These are phyloP conservation scores for Macrosteles quadrilineatus DNA, from an alignment of 1,140 invertebrate genomes.

Conservation along the genomic window DNA sequence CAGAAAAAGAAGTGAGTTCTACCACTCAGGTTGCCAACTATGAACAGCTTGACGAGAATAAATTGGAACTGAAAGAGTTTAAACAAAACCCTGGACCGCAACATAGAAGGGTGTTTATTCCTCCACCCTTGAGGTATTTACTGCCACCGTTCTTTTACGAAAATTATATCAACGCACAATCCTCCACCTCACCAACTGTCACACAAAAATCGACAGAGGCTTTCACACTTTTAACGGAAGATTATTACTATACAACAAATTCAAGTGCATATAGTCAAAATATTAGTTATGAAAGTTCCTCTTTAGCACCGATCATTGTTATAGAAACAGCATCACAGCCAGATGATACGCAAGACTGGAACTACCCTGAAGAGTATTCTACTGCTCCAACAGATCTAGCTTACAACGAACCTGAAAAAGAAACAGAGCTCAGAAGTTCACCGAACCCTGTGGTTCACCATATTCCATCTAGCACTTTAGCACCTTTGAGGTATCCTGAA, in stretches of 20 bases:
- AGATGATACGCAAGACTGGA: too few species aligned
- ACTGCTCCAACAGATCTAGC: too few species aligned
- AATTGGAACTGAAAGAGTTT: too few species aligned
- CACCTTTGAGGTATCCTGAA: too few species aligned
- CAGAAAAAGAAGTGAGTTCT: too few species aligned
- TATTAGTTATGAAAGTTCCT: constrained; percentile 8
- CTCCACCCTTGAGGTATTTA: constrained; percentile 29
- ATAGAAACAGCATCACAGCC: constrained; percentile 3
- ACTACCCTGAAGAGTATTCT: too few species aligned
- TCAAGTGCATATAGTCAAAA: background rate
- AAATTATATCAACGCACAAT: constrained; percentile 9
- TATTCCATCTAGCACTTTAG: too few species aligned
- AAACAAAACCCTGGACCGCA: background rate
- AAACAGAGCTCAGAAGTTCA: too few species aligned
- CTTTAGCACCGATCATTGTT: constrained; percentile 4
- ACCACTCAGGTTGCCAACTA: too few species aligned
- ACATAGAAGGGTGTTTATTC: background rate
- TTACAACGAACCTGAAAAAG: too few species aligned
- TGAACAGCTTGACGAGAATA: too few species aligned
- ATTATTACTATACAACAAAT: background rate
- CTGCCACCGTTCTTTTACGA: constrained; percentile 30
- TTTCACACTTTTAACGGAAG: background rate
- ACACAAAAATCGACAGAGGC: background rate
- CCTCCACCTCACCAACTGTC: background rate
- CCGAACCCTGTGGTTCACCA: too few species aligned